Evolutionary conservation across 2,113 vertebrate genomes (phyloP).

Genomic region (Eolophus roseicapilla): DNA sequence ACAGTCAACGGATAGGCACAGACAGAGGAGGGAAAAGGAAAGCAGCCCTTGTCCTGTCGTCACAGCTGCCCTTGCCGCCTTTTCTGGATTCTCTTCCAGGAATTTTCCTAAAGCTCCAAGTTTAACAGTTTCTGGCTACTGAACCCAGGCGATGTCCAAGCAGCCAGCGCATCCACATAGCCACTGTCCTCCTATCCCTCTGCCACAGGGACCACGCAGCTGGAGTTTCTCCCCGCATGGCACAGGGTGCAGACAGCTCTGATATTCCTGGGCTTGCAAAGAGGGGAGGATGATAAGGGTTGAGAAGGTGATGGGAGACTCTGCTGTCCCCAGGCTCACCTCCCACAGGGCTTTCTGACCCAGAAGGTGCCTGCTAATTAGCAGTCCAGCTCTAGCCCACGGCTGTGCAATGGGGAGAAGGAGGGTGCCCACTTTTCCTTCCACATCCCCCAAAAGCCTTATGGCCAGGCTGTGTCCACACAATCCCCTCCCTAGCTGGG

Average conservation of each 20-base stretch:
- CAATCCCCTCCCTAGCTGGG: background rate
- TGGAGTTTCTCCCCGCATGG: rapidly evolving
- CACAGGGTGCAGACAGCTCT: background rate
- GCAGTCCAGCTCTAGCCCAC: background rate
- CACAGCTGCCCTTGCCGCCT: background rate
- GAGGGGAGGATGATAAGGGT: background rate
- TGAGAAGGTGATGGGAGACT: background rate
- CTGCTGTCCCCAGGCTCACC: background rate
- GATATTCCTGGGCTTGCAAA: background rate
- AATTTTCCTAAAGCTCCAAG: background rate
- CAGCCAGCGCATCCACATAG: background rate
- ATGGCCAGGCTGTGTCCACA: background rate
- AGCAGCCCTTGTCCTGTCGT: background rate
- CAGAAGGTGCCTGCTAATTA: background rate
- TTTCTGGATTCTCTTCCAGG: background rate
- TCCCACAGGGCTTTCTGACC: background rate
- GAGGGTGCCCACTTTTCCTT: background rate
- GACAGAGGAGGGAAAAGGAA: background rate
- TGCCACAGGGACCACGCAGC: rapidly evolving
- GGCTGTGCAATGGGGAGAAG: rapidly evolving
- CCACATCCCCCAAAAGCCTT: no score
- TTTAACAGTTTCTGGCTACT: background rate
- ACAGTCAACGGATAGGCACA: rapidly evolving
- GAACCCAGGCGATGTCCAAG: background rate
- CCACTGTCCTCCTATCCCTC: background rate